phyloP scores from a whole-genome alignment of 2,888 invertebrate genomes.

The Myopa testacea region DNA sequence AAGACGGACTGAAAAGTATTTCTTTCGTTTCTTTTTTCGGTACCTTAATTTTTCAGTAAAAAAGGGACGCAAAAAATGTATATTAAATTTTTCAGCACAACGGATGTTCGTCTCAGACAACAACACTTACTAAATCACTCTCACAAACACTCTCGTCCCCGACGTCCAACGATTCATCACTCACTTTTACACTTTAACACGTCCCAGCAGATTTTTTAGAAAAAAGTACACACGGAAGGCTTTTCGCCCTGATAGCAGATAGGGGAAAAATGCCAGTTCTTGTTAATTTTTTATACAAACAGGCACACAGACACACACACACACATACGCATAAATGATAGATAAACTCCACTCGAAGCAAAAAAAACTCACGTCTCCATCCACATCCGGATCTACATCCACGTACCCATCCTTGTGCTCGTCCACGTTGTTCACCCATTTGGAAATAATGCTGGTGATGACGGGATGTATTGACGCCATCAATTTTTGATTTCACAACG shows the following conservation, averaged over 20 bases:
- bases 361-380: no score
- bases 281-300: conserved; percentile 19
- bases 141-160: neutral
- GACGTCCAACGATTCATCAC: conserved; percentile 13
- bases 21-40: no score
- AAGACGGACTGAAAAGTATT: no score
- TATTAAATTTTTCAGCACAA: no score
- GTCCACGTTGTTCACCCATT: neutral
- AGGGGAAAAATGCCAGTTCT: neutral
- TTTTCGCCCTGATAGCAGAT: neutral
- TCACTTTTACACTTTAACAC: conserved; percentile 33
- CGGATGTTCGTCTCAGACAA: neutral
- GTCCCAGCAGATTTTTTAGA: conserved; percentile 8
- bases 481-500: neutral
- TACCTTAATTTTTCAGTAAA: no score
- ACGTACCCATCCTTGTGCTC: neutral
- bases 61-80: no score
- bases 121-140: neutral
- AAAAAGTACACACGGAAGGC: neutral
- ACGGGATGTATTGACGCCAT: neutral
- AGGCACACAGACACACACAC: conserved; percentile 20
- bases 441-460: neutral
- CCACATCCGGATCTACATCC: no score
- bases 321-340: conserved; percentile 26
- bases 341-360: neutral